phyloP scores from a whole-genome alignment of 2,888 invertebrate genomes.

The Pteria penguin region DNA sequence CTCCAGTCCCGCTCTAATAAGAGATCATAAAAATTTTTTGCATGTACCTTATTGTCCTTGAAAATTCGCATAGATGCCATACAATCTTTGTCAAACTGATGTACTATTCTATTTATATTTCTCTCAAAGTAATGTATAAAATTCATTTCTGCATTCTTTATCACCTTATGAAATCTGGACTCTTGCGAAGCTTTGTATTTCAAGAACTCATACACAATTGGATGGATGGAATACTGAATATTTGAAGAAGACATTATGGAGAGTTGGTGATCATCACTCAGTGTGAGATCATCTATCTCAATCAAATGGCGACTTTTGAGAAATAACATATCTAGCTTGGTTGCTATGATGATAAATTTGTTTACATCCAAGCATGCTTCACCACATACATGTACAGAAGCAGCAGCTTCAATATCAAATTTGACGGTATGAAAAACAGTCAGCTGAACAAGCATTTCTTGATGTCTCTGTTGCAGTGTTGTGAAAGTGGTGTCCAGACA shows the following conservation, averaged over 20 bases:
- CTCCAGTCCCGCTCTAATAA: neutral
- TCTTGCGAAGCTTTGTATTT: neutral
- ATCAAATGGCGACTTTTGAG: conserved; percentile 40
- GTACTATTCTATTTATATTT: conserved; percentile 16
- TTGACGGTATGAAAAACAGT: conserved; percentile 32
- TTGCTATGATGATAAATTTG: neutral
- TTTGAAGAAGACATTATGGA: neutral
- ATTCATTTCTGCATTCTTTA: conserved; percentile 5
- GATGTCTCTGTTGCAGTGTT: conserved; percentile 7
- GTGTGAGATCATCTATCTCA: conserved; percentile 21
- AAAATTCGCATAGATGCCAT: conserved; percentile 8
- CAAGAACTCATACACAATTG: conserved; percentile 33
- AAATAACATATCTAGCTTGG: conserved; percentile 25
- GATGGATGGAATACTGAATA: conserved; percentile 35
- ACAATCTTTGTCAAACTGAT: conserved; percentile 23
- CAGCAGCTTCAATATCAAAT: conserved; percentile 28
- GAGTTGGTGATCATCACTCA: neutral
- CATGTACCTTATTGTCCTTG: conserved; percentile 25
- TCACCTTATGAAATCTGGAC: neutral
- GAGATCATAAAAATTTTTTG: conserved; percentile 24
- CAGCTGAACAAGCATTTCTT: conserved; percentile 15
- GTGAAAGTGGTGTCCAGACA: conserved; percentile 32
- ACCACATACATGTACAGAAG: conserved; percentile 20
- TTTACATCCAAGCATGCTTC: neutral
- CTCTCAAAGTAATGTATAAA: conserved; percentile 29